These are phyloP conservation scores for Symphodus melops DNA, from an alignment of 2,113 vertebrate genomes.

Conservation along the genomic window DNA sequence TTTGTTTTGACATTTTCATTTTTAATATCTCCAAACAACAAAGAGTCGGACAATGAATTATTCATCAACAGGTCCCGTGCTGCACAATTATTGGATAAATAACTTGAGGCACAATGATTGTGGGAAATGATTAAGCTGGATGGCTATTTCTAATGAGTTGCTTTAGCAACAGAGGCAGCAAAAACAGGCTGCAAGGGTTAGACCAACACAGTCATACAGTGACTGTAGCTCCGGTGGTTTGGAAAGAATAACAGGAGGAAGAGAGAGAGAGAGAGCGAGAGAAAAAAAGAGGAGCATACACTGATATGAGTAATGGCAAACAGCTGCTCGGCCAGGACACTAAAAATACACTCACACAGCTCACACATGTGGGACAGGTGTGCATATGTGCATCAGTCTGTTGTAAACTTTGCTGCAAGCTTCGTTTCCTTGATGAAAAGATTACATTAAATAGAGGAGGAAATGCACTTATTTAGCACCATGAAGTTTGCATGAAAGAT, in stretches of 20 bases:
- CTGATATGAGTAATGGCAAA: constrained; percentile 83
- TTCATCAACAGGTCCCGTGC: constrained; percentile 20
- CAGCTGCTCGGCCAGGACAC: constrained; percentile 72
- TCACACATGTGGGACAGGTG: constrained; percentile 68
- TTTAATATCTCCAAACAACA: constrained; percentile 40
- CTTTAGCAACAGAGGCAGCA: constrained; percentile 51
- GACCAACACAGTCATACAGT: constrained; percentile 50
- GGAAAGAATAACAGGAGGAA: constrained; percentile 73
- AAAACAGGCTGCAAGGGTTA: constrained; percentile 54
- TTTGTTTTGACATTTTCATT: constrained; percentile 7
- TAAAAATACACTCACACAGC: constrained; percentile 79
- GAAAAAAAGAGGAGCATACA: constrained; percentile 57
- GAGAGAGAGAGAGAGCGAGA: constrained; percentile 53
- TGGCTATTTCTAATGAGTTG: constrained; percentile 55
- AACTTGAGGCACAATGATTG: constrained; percentile 27
- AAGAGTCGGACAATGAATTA: constrained; percentile 44
- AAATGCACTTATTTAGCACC: constrained; percentile 28
- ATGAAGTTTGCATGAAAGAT: background rate
- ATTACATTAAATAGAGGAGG: constrained; percentile 33
- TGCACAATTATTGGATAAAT: constrained; percentile 16
- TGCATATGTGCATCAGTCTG: constrained; percentile 51
- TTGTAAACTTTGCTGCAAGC: constrained; percentile 44
- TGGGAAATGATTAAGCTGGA: constrained; percentile 63
- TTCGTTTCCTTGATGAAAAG: constrained; percentile 47
- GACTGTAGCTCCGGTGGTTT: constrained; percentile 70